phyloP scores from a whole-genome alignment of 2,888 invertebrate species.

The Pollenia labialis region DNA sequence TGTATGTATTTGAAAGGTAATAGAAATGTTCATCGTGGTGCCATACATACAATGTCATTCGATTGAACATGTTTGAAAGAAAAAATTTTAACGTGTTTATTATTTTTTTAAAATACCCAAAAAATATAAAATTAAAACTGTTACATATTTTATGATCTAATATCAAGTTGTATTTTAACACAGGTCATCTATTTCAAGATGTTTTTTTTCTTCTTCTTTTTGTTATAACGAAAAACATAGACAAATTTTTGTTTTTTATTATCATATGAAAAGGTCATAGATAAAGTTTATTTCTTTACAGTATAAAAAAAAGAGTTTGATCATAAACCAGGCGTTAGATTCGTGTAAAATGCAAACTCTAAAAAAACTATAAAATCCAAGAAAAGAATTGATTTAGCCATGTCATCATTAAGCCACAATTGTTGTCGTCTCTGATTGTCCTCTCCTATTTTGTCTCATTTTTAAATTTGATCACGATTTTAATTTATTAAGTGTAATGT shows the following conservation, averaged over 20 bases:
- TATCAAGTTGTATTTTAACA: slow-evolving; percentile 14
- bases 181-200: slow-evolving; percentile 31
- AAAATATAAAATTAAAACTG: slow-evolving; percentile 39
- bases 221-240: not conserved
- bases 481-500: slow-evolving; percentile 65
- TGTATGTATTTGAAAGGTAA: slow-evolving; percentile 1
- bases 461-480: slow-evolving; percentile 59
- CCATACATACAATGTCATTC: slow-evolving; percentile 36
- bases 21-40: slow-evolving; percentile 23
- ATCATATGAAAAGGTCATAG: slow-evolving; percentile 25
- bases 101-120: not conserved
- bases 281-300: slow-evolving; percentile 28
- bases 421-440: slow-evolving; percentile 25
- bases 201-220: slow-evolving; percentile 1
- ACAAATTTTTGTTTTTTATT: not conserved
- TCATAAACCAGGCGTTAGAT: slow-evolving; percentile 1
- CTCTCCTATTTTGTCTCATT: not conserved
- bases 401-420: slow-evolving; percentile 67
- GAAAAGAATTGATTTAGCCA: slow-evolving; percentile 63
- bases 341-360: not conserved
- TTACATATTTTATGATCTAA: slow-evolving; percentile 47
- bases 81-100: not conserved
- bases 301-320: not conserved
- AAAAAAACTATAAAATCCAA: not conserved
- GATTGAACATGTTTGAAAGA: not conserved